A percentile compares a stretch with the other conserved stretches of the same genome.
These are phyloP conservation scores for Cyprinus carpio DNA, from an alignment of 2,113 vertebrate genomes.

Conservation along the genomic window DNA sequence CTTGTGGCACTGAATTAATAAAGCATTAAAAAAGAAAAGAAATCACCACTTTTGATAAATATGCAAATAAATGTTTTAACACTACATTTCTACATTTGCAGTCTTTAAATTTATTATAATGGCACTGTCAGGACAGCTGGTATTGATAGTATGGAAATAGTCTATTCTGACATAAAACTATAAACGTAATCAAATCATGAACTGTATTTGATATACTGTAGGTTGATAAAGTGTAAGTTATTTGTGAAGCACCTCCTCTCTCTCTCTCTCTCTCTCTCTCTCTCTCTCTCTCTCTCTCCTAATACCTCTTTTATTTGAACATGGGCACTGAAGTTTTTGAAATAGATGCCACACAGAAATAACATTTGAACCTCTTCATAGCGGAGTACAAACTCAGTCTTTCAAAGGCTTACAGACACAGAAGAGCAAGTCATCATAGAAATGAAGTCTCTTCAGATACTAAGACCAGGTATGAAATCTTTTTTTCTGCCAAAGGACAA, in stretches of 20 bases:
- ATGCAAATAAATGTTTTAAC: neutral
- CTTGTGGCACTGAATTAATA: too few relatives aligned
- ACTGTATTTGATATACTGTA: neutral
- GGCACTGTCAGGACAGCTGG: neutral
- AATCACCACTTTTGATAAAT: neutral
- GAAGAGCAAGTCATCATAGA: conserved; percentile 37
- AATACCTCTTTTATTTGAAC: conserved; percentile 28
- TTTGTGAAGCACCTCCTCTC: neutral
- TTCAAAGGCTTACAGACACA: conserved; percentile 25
- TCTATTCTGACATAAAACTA: neutral
- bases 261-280: neutral
- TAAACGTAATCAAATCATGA: neutral
- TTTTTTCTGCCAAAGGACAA: neutral
- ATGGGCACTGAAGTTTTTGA: neutral
- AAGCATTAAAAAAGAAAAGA: too few relatives aligned
- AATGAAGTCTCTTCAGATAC: conserved; percentile 59
- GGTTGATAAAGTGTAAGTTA: neutral
- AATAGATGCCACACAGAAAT: conserved; percentile 16
- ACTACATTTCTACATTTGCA: neutral
- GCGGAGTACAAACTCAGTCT: neutral
- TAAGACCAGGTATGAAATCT: conserved; percentile 63
- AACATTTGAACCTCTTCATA: conserved; percentile 13
- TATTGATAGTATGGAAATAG: neutral
- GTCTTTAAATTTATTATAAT: neutral
- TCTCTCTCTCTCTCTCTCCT: neutral